A percentile compares a stretch with the other conserved stretches of the same genome.
phyloP scores from a whole-genome alignment of 1,140 invertebrate genomes.

The Drosophila navojoa region DNA sequence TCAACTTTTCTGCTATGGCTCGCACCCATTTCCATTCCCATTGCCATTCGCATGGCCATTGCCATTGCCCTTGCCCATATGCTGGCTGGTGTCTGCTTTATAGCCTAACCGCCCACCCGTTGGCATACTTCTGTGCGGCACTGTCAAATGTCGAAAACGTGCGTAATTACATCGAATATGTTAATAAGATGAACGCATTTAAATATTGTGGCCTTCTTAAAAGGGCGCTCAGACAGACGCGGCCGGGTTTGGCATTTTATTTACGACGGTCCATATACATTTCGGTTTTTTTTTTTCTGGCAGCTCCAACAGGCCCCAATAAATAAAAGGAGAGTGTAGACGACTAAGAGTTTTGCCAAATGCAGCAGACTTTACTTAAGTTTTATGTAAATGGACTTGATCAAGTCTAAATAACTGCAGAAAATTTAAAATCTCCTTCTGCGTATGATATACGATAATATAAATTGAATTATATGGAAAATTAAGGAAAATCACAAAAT shows the following conservation, averaged over 20 bases:
- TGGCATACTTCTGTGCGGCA: slow-evolving; percentile 29
- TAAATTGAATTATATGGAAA: too few relatives aligned
- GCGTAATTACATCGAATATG: slow-evolving; percentile 78
- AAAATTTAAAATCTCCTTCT: too few relatives aligned
- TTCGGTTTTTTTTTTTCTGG: slow-evolving; percentile 29
- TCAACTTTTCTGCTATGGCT: slow-evolving; percentile 28
- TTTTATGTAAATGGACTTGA: too few relatives aligned
- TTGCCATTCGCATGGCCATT: too few relatives aligned
- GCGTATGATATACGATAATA: too few relatives aligned
- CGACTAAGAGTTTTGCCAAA: too few relatives aligned
- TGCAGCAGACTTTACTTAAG: too few relatives aligned
- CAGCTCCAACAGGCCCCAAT: slow-evolving; percentile 1
- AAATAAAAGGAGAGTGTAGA: neutral
- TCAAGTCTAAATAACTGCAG: too few relatives aligned
- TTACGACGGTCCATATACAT: slow-evolving; percentile 66
- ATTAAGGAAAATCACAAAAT: too few relatives aligned
- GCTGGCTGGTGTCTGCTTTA: slow-evolving; percentile 40
- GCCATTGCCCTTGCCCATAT: neutral
- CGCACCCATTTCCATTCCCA: slow-evolving; percentile 8
- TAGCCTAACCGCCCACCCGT: slow-evolving; percentile 20
- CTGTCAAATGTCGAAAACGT: slow-evolving; percentile 75
- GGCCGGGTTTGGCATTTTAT: slow-evolving; percentile 49
- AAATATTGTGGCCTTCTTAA: slow-evolving; percentile 65
- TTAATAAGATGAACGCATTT: slow-evolving; percentile 67
- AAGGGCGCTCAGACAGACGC: slow-evolving; percentile 20